Percentiles rank a stretch among this genome's conserved stretches.
Conservation (phyloP, 2,113 vertebrate genomes). For the Dunckerocampus dactyliophorus region DNA sequence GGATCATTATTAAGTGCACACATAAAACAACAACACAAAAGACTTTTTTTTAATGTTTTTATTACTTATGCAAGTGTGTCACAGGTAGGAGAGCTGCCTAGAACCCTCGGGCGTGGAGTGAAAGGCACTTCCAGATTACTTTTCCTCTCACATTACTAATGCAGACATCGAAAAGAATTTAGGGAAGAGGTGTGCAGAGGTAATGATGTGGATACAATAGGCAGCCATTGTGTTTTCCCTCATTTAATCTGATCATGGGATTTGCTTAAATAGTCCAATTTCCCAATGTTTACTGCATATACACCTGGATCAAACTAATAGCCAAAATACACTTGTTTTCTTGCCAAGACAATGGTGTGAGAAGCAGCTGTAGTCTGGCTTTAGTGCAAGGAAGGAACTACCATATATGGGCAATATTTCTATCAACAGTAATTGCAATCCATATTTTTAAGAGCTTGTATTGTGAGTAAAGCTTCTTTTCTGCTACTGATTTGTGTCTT, state of each 20-base stretch:
- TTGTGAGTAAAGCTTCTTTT: not conserved
- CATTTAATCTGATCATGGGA: slow-evolving; percentile 27
- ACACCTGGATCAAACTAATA: slow-evolving; percentile 8
- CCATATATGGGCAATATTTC: slow-evolving; percentile 2
- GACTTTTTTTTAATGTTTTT: slow-evolving; percentile 46
- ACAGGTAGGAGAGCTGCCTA: slow-evolving; percentile 60
- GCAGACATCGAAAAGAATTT: slow-evolving; percentile 46
- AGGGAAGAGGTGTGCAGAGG: slow-evolving; percentile 43
- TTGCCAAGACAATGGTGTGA: slow-evolving; percentile 1
- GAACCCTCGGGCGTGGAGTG: slow-evolving; percentile 41
- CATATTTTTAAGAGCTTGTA: not conserved
- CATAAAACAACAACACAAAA: slow-evolving; percentile 67
- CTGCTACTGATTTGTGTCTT: not conserved
- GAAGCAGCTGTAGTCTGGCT: not conserved
- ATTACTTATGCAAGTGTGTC: slow-evolving; percentile 48
- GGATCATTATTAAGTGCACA: slow-evolving; percentile 65
- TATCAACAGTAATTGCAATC: not conserved
- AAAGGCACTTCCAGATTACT: slow-evolving; percentile 46
- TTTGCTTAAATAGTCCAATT: slow-evolving; percentile 41
- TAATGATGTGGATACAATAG: slow-evolving; percentile 47
- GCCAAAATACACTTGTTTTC: slow-evolving; percentile 1
- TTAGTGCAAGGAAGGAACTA: not conserved
- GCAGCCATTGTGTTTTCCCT: slow-evolving; percentile 45
- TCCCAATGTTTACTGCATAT: slow-evolving; percentile 25
- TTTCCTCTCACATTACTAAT: slow-evolving; percentile 51